phyloP scores from a whole-genome alignment of 2,888 invertebrate genomes.

The Monochamus alternatus region DNA sequence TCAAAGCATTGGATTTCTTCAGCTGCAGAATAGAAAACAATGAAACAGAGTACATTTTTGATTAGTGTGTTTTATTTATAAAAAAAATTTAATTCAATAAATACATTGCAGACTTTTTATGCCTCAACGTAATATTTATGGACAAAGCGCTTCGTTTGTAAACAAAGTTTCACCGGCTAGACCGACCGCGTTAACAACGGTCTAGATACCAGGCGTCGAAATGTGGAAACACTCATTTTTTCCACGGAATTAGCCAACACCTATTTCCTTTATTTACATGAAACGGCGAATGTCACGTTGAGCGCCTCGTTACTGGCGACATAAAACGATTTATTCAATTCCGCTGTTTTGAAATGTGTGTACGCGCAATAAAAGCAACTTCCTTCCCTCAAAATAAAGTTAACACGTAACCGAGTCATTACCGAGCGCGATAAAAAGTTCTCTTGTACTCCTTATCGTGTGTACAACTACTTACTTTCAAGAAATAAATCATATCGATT shows the following conservation, averaged over 20 bases:
- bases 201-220: neutral
- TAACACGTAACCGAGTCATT: constrained; percentile 41
- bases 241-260: constrained; percentile 8
- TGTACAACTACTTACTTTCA: constrained; percentile 16
- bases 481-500: constrained; percentile 46
- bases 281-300: constrained; percentile 10
- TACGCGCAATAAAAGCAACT: constrained; percentile 21
- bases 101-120: too few relatives aligned
- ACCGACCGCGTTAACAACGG: neutral
- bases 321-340: constrained; percentile 15
- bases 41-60: too few relatives aligned
- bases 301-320: constrained; percentile 9
- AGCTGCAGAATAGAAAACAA: too few relatives aligned
- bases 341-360: constrained; percentile 16
- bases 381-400: constrained; percentile 31
- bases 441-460: constrained; percentile 33
- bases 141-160: too few relatives aligned
- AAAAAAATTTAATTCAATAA: too few relatives aligned
- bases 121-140: too few relatives aligned
- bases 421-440: constrained; percentile 48
- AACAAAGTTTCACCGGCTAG: too few relatives aligned
- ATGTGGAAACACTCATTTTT: constrained; percentile 5
- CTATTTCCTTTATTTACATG: constrained; percentile 5
- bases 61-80: too few relatives aligned
- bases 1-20: too few relatives aligned